phyloP scores from a whole-genome alignment of 2,888 invertebrate species.

The Bhutanitis thaidina region DNA sequence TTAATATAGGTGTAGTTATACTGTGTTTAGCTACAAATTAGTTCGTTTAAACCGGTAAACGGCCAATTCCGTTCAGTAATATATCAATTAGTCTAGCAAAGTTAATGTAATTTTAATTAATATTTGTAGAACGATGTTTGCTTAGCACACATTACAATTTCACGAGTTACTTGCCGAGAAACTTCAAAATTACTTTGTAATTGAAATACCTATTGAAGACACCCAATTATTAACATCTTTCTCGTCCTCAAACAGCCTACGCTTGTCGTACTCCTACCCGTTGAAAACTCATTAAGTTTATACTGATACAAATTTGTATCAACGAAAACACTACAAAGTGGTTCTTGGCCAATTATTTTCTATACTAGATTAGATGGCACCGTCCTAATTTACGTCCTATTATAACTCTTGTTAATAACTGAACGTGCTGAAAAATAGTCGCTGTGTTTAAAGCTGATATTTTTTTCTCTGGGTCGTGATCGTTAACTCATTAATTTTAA shows the following conservation, averaged over 20 bases:
- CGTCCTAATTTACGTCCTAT: conserved; percentile 11
- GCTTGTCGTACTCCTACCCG: not conserved
- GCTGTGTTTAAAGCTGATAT: not conserved
- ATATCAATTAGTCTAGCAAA: not conserved
- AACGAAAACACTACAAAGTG: not conserved
- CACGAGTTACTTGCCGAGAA: not conserved
- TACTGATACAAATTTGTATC: not conserved
- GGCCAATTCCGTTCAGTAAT: too few species aligned
- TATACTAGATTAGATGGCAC: conserved; percentile 4
- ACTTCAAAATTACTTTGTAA: conserved; percentile 11
- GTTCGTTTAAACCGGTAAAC: not conserved
- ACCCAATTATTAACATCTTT: conserved; percentile 12
- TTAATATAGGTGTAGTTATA: too few species aligned
- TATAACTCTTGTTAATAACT: conserved; percentile 2
- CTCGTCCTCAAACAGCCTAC: conserved; percentile 3
- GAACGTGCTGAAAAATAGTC: not conserved
- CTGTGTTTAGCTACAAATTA: not conserved
- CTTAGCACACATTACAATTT: too few species aligned
- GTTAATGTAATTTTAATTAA: not conserved
- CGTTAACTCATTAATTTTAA: too few species aligned
- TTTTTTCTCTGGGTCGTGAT: conserved; percentile 1
- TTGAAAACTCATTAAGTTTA: conserved; percentile 1
- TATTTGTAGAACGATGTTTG: not conserved
- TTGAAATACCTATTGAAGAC: conserved; percentile 3
- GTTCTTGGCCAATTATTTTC: conserved; percentile 9